Percentiles rank a stretch among this genome's conserved stretches.
Evolutionary conservation across 2,797 vertebrate genomes (phyloP).

Genomic region (Epinephelus coioides): DNA sequence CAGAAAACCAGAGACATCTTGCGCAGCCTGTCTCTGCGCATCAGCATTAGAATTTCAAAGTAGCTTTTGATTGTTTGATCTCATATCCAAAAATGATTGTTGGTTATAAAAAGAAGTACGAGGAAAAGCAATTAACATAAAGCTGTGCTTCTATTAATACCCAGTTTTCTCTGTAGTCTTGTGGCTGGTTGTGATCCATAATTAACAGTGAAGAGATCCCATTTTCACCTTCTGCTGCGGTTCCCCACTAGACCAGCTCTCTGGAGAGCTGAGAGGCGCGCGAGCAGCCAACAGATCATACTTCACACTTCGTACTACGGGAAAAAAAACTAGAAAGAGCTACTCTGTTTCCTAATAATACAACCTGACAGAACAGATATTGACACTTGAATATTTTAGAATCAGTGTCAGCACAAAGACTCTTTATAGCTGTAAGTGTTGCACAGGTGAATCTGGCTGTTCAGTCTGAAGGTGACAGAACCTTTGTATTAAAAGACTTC

Average conservation of each 20-base stretch:
- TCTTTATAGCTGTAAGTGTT: not conserved
- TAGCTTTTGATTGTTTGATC: slow-evolving; percentile 83
- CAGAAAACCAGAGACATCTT: slow-evolving; percentile 64
- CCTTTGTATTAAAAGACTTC: not conserved
- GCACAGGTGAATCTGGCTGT: slow-evolving; percentile 5
- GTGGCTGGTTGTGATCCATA: slow-evolving; percentile 81
- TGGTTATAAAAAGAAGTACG: slow-evolving; percentile 46
- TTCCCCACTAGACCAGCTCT: slow-evolving; percentile 57
- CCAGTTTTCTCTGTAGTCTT: slow-evolving; percentile 62
- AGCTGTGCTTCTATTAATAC: slow-evolving; percentile 77
- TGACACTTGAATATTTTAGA: slow-evolving; percentile 10
- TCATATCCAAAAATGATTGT: slow-evolving; percentile 81
- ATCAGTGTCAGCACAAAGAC: not conserved
- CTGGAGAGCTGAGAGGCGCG: slow-evolving; percentile 38
- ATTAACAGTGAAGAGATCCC: slow-evolving; percentile 80
- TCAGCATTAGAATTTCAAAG: slow-evolving; percentile 85
- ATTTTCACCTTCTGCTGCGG: slow-evolving; percentile 68
- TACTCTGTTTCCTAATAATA: not conserved
- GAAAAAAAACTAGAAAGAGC: slow-evolving; percentile 8
- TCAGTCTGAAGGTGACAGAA: not conserved
- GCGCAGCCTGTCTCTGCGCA: slow-evolving; percentile 59
- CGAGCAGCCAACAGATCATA: slow-evolving; percentile 36
- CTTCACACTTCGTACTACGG: slow-evolving; percentile 16
- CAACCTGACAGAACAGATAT: not conserved
- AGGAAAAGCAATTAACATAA: slow-evolving; percentile 79